Conservation (phyloP, 2,797 vertebrate genomes). For the Pygocentrus nattereri region DNA sequence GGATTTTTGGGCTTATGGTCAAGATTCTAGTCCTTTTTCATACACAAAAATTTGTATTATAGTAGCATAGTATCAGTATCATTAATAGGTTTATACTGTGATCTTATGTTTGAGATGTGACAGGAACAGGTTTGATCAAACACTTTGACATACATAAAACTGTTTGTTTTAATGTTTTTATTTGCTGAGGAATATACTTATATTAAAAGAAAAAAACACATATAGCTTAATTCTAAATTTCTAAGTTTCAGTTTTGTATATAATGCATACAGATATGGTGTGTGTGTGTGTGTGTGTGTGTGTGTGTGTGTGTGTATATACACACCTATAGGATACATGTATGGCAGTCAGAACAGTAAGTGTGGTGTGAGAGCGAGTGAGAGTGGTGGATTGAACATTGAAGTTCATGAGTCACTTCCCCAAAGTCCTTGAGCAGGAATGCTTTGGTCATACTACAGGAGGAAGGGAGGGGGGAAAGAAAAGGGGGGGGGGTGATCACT, state of each 20-base stretch:
- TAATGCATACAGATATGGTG: too few species aligned
- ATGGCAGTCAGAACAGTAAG: background rate
- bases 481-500: background rate
- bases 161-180: too few species aligned
- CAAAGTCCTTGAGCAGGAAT: background rate
- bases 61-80: background rate
- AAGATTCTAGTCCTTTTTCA: background rate
- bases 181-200: too few species aligned
- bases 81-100: background rate
- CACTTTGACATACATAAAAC: too few species aligned
- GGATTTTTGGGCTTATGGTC: background rate
- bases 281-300: too few species aligned
- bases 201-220: too few species aligned
- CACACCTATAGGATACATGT: background rate
- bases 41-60: background rate
- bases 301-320: too few species aligned
- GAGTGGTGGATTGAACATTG: background rate
- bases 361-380: background rate
- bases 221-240: too few species aligned
- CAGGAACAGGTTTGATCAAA: too few species aligned
- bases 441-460: background rate
- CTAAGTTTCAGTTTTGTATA: too few species aligned
- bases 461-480: background rate
- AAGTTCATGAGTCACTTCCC: conserved; percentile 6
- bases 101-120: background rate